Evolutionary conservation across 2,797 vertebrate species (phyloP), one percentile per base, ranked within the genome.

Genomic region (Falco concolor): DNA sequence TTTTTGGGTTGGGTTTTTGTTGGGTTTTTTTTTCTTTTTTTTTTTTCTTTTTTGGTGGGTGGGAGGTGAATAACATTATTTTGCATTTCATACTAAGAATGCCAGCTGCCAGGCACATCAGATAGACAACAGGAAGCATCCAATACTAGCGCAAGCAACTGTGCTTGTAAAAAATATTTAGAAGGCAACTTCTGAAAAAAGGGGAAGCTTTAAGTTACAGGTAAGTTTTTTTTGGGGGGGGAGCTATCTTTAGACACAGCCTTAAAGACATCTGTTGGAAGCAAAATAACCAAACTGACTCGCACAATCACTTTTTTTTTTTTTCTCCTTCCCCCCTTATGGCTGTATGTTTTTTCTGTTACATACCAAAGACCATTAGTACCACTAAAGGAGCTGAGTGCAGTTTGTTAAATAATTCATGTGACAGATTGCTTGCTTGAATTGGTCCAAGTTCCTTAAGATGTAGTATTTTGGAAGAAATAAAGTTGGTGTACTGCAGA

Each of bases 211-310:
- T 57, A 78, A 87, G 61, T 57, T 77, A 77, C 42, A 95, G 36
- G 57, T n/a, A 30, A 74, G 27, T 20, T 34, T 77, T 88, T 96
- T 96, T 92, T 52, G 2, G 3, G 19, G 47, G 42, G 42, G 4
- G 22, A 44, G 4, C 61, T 93, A 81, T 84, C 95, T 96, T 95
- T 92, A 97, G 93, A 93, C 53, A 95, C 7, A 65, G 53, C 52
- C n/a, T 63, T 68, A 61, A 72, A 77, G 90, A 82, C 10, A 40
- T 79, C 78, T 87, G n/a, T 83, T 85, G 91, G 87, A 96, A 97
- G 73, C 28, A 95, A 97, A 73, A 67, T 88, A 94, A 88, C 56
- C 80, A 70, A 92, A 82, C 15, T 57, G 50, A 49, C 47, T 75
- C 80, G 84, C 90, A 95, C 70, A 90, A 84, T 36, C 45, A 84